A percentile compares a stretch with the other conserved stretches of the same genome.
Conservation (phyloP, 2,797 vertebrate genomes). For the Spea hammondii region DNA sequence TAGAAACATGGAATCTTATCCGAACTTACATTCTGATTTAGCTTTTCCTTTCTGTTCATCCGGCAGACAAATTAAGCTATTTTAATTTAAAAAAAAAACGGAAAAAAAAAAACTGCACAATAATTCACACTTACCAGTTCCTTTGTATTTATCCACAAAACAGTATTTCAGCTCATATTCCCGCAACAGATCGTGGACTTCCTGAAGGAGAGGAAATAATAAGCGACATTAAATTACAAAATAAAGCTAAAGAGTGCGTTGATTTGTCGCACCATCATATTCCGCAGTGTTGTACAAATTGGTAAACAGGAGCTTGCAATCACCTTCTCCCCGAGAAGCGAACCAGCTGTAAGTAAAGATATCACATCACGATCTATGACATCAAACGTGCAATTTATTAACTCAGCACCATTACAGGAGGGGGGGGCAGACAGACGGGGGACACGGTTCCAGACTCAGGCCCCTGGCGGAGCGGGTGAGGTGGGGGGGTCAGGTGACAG, state of each 20-base stretch:
- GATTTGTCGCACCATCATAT: too few species aligned
- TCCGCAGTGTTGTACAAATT: too few species aligned
- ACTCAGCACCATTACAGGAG: too few species aligned
- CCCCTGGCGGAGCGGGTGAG: not conserved
- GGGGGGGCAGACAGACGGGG: not conserved
- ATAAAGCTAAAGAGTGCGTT: too few species aligned
- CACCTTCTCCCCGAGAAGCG: too few species aligned
- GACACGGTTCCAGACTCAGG: not conserved
- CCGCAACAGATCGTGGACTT: conserved; percentile 87
- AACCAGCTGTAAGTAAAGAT: not conserved
- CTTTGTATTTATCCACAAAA: conserved; percentile 96
- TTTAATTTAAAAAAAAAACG: not conserved
- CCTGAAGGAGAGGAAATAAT: conserved; percentile 63
- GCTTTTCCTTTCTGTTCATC: too few species aligned
- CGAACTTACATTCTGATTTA: too few species aligned
- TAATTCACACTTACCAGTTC: conserved; percentile 78
- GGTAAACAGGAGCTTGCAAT: too few species aligned
- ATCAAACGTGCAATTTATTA: too few species aligned
- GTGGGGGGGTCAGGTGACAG: conserved; percentile 13
- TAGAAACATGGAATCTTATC: too few species aligned
- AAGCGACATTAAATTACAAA: too few species aligned
- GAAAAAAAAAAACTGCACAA: not conserved
- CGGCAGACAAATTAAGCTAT: too few species aligned
- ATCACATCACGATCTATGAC: not conserved
- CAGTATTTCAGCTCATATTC: conserved; percentile 94